Evolutionary conservation across 2,797 vertebrate genomes (phyloP), one percentile per base, ranked within the genome.

Genomic region (Brachyalestes nurse): DNA sequence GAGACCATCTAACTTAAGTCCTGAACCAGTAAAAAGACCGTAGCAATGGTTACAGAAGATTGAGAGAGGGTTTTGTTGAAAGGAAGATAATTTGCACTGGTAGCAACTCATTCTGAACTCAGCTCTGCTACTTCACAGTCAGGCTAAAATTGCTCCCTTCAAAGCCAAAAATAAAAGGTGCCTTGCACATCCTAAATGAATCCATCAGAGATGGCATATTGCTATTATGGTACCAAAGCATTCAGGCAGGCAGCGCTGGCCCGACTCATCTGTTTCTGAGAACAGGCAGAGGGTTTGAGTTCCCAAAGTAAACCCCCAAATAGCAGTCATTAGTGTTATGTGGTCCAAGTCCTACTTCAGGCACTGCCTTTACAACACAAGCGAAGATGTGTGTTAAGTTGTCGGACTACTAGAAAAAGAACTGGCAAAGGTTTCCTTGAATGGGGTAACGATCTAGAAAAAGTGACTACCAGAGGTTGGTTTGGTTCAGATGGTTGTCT

Each of bases 91-190:
- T 4, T 60, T 40, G 62, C 13, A 7, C 19, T 64, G 28, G 65
- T 45, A 45, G 65, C 40, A n/a, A n/a, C 38, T 45, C 19, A 5
- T 42, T 45, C 65, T 67, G 38, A 67, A 67, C 45, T 67, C 45
- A 67, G 65, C 65, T 67, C 65, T 21, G 13, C 65, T 13, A 13
- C 40, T 67, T 67, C 65, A 45, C 40, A 67, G 65, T 51, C 45
- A 7, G 67, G 12, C n/a, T 70, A 51, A 49, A 70, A 49, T 17
- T 49, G 67, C 45, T 70, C 45, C 13, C 67, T 70, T 70, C 40
- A 70, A 70, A 70, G 49, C 38, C 65, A 8, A 70, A 28, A 19
- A 72, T 34, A 57, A 72, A 72, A 72, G 16, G 25, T 38, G 51
- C 70, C 38, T 21, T 72, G 70, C 57, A 34, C 25, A 40, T 7